Base-by-base conservation (phyloP, 2,113 vertebrate genomes). In the Athene noctua region DNA sequence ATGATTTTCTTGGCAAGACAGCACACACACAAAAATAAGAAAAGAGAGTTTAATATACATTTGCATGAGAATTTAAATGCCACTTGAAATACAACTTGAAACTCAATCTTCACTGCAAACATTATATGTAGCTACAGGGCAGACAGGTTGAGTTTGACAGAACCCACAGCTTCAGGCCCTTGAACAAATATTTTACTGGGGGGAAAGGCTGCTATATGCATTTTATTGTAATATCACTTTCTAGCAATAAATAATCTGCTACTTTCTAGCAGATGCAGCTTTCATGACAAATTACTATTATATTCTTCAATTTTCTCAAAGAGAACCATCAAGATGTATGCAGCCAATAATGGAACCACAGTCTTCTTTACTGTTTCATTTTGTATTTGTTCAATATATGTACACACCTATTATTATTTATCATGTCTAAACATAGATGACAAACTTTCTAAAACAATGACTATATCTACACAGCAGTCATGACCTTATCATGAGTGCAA, bases 1-100 rank as follows among this genome's bases (percentile, higher is more conserved):
- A 71, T 5, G 4, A 29, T 94, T 97, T 97, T 97, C 86, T 72
- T 88, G 42, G 15, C 73, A 91, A 93, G 79, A 51, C 58, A 94
- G 42, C 22, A 67, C 42, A 65, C 54, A 61, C 22, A 75, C 5
- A 38, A 58, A 86, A 74, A 38, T 29, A 58, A 86, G 77, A 78
- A 12, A 21, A 83, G 83, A 95, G 86, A 40, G 22, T 81, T 91
- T 84, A 80, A 78, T 61, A 73, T 34, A 54, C 14, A 90, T 63
- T 47, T 86, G n/a, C 77, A 66, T 17, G 32, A 86, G 57, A 79
- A 57, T 88, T 91, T 89, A 94, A 91, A 93, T 59, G 73, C 44
- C 23, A 70, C 58, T 82, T 82, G 65, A 89, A 96, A 70, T 51
- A 75, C 30, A 93, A 54, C 55, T 61, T 81, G 78, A 95, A 94